phyloP scores from a whole-genome alignment of 2,113 vertebrate genomes.

The Eptatretus burgeri region DNA sequence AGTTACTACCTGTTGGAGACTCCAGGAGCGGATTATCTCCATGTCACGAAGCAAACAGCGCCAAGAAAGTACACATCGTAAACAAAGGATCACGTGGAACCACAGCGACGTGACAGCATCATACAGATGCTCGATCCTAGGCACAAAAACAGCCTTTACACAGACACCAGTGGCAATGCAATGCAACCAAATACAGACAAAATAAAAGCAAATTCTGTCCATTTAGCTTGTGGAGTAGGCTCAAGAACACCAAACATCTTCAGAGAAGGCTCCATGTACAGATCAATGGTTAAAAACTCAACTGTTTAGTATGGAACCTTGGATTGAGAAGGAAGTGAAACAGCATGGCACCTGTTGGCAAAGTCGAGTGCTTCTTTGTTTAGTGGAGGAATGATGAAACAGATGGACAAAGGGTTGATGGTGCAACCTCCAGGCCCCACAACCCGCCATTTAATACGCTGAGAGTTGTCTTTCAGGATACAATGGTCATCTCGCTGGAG shows the following conservation, averaged over 20 bases:
- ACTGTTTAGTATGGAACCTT: no score
- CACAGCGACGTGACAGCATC: conserved; percentile 23
- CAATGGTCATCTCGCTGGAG: conserved; percentile 51
- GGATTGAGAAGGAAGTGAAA: no score
- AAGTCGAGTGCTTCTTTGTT: neutral
- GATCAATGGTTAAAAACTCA: no score
- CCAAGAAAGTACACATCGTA: conserved; percentile 50
- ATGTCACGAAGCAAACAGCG: conserved; percentile 42
- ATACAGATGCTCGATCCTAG: conserved; percentile 4
- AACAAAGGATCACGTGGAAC: conserved; percentile 36
- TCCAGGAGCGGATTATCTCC: conserved; percentile 52
- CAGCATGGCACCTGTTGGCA: neutral
- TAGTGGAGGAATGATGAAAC: conserved; percentile 4
- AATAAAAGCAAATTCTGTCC: no score
- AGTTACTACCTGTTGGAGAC: conserved; percentile 26
- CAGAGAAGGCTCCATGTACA: no score
- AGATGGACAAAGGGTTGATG: neutral
- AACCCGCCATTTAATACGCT: conserved; percentile 52
- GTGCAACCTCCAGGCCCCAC: conserved; percentile 2
- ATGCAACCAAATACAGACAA: no score
- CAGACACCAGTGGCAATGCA: no score
- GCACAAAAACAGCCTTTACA: neutral
- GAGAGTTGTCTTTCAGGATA: conserved; percentile 36
- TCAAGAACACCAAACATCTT: no score
- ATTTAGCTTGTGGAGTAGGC: no score